phyloP scores from a whole-genome alignment of 1,140 invertebrate genomes.

The Parasteatoda tepidariorum region DNA sequence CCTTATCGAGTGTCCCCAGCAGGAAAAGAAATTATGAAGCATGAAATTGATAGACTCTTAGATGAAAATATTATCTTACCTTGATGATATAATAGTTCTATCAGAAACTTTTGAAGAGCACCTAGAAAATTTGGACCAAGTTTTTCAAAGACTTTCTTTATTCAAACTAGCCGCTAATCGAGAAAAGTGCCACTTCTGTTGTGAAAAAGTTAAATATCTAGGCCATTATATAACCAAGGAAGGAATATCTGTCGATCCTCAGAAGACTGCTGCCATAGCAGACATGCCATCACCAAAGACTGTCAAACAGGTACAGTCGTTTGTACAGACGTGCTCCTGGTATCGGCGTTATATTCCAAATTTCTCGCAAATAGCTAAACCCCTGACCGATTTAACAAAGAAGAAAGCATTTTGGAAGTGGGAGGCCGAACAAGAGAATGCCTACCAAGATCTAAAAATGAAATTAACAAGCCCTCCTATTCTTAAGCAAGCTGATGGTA shows the following conservation, averaged over 20 bases:
- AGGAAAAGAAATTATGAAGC: constrained; percentile 50
- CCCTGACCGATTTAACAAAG: neutral
- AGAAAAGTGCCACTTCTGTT: neutral
- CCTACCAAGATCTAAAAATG: neutral
- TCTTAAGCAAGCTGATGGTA: neutral
- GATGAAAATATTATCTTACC: constrained; percentile 34
- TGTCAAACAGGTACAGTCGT: neutral
- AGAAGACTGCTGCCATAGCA: neutral
- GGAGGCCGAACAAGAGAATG: neutral
- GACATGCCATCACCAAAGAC: neutral
- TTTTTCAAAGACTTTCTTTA: neutral
- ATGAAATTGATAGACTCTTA: constrained; percentile 61
- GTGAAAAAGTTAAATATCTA: neutral
- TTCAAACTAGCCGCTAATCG: neutral
- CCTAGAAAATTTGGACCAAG: neutral
- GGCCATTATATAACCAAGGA: neutral
- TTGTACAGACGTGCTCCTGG: neutral
- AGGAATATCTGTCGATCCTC: neutral
- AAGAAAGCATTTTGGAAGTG: neutral
- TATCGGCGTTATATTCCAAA: neutral
- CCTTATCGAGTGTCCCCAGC: constrained; percentile 37
- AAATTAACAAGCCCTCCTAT: neutral
- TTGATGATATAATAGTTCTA: neutral
- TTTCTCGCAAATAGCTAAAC: neutral
- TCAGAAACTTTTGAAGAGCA: neutral